A percentile compares a stretch with the other conserved stretches of the same genome.
phyloP scores from a whole-genome alignment of 64 coral and sea anemone genomes.

The Montipora efflorescens region DNA sequence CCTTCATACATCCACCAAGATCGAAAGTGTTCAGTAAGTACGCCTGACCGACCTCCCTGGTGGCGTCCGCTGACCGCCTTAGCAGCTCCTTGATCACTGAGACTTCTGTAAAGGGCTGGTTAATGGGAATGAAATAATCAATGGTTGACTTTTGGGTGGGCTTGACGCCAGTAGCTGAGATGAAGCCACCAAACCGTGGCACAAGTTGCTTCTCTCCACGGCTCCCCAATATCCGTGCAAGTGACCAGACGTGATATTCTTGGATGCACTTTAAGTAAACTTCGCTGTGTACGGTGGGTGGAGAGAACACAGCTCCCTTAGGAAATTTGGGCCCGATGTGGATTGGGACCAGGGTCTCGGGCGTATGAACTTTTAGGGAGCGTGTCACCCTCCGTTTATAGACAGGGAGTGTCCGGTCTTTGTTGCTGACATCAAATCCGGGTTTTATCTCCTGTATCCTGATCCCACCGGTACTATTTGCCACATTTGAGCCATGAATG shows the following conservation, averaged over 20 bases:
- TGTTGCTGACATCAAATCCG: slow-evolving; percentile 35
- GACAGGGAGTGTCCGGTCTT: slow-evolving; percentile 24
- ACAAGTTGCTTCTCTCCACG: slow-evolving; percentile 57
- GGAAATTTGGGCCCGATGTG: slow-evolving; percentile 45
- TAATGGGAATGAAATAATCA: slow-evolving; percentile 48
- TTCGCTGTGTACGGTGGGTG: not conserved
- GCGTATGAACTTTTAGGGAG: slow-evolving; percentile 7
- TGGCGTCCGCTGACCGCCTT: slow-evolving; percentile 54
- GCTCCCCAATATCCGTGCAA: slow-evolving; percentile 25
- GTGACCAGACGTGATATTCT: slow-evolving; percentile 43
- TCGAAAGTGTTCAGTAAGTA: slow-evolving; percentile 66
- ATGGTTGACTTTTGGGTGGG: slow-evolving; percentile 56
- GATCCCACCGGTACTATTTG: slow-evolving; percentile 68
- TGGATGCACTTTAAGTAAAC: slow-evolving; percentile 8
- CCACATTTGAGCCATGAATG: slow-evolving; percentile 53
- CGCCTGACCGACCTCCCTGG: slow-evolving; percentile 47
- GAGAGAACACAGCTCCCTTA: slow-evolving; percentile 20
- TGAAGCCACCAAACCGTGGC: slow-evolving; percentile 50
- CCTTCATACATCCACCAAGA: slow-evolving; percentile 59
- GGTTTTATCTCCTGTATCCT: slow-evolving; percentile 67
- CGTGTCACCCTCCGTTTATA: slow-evolving; percentile 6
- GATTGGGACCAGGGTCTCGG: slow-evolving; percentile 44
- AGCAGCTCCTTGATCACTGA: slow-evolving; percentile 55
- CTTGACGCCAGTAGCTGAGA: not conserved
- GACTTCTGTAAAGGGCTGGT: slow-evolving; percentile 49